Evolutionary conservation across 2,888 invertebrate species (phyloP).

Genomic region (Eupithecia subfuscata): DNA sequence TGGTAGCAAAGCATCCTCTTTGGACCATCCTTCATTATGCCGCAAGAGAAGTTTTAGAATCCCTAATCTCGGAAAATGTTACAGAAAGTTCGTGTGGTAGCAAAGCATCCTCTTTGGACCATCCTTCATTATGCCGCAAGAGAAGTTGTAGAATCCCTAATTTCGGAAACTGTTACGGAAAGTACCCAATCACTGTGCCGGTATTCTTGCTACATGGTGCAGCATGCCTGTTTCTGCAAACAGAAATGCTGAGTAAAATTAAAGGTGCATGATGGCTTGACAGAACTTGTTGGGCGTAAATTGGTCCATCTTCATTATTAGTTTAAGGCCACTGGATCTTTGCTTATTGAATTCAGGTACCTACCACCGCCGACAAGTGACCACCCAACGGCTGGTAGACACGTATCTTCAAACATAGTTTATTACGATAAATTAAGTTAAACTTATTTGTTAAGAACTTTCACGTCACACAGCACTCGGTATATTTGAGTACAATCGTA

Average conservation of each 20-base stretch:
- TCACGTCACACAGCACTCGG: not conserved
- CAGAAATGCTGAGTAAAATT: not conserved
- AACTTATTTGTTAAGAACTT: not conserved
- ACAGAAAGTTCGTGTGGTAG: too few relatives aligned
- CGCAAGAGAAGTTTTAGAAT: too few relatives aligned
- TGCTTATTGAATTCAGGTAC: not conserved
- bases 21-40: not conserved
- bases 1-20: not conserved
- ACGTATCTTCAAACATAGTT: not conserved
- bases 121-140: too few relatives aligned
- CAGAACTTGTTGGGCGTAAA: too few relatives aligned
- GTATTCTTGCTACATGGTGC: not conserved
- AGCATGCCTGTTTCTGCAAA: not conserved
- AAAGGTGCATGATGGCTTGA: not conserved
- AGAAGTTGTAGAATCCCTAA: not conserved
- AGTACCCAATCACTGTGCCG: not conserved
- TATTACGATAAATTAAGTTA: not conserved
- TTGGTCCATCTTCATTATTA: too few relatives aligned
- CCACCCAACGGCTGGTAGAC: not conserved
- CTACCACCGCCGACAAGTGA: not conserved
- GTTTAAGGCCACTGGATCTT: not conserved
- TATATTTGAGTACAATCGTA: constrained; percentile 4
- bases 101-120: not conserved
- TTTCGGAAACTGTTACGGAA: not conserved
- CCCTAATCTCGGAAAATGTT: too few relatives aligned